Conservation (phyloP, 2,888 invertebrate genomes). For the Choreutis nemorana region DNA sequence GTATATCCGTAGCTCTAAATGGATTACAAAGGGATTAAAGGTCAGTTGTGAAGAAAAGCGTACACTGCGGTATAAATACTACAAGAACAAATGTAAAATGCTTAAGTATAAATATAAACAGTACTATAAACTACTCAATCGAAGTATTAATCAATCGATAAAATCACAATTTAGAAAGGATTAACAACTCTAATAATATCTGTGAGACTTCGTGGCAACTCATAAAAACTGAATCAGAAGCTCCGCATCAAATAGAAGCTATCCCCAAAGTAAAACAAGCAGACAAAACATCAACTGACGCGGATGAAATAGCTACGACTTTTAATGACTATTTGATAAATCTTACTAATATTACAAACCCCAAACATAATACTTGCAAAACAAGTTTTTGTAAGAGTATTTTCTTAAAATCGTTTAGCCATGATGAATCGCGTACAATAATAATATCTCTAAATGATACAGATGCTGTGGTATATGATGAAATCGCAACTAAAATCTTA, state of each 20-base stretch:
- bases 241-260: background rate
- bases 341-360: background rate
- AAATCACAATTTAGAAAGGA: background rate
- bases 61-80: slow-evolving; percentile 1
- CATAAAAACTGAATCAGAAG: background rate
- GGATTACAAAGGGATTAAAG: slow-evolving; percentile 2
- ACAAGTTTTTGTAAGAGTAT: too few relatives aligned
- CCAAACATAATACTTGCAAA: background rate
- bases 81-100: background rate
- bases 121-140: background rate
- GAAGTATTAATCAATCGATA: slow-evolving; percentile 1
- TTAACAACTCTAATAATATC: background rate
- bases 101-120: background rate
- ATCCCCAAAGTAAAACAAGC: background rate
- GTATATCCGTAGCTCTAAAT: background rate
- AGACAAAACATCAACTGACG: background rate
- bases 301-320: background rate
- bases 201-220: slow-evolving; percentile 4
- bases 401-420: too few relatives aligned
- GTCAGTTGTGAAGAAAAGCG: background rate
- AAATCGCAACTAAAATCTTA: slow-evolving; percentile 6
- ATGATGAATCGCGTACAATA: too few relatives aligned
- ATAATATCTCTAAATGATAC: slow-evolving; percentile 8
- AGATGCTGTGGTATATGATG: slow-evolving; percentile 8
- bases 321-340: slow-evolving; percentile 2